Evolutionary conservation across 30 jellyfish, hydroid and myxozoan species (phyloP), one percentile per base, ranked within the genome.

Genomic region (Chrysaora quinquecirrha): DNA sequence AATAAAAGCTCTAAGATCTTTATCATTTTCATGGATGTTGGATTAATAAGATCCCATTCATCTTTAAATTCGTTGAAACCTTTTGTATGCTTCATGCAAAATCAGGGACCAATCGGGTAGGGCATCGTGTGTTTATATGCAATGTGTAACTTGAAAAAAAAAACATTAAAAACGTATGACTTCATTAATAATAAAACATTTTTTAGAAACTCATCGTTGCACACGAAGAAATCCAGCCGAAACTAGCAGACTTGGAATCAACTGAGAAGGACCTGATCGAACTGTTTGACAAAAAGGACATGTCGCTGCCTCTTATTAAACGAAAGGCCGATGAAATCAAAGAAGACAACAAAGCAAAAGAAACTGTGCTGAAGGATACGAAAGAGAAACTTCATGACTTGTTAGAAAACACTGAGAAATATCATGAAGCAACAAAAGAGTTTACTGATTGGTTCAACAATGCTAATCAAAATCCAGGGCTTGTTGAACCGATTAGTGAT

Each of bases 231-330:
- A 75, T 82, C 23, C 93, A 75, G 22, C 90, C 94, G 0, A 75
- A 48, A 29, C 67, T 93, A n/a, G 67, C 72, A 38, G 88, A 74
- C 3, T 30, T 73, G 32, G 80, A 74, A 18, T 73, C 61, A 18
- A 64, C 93, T 1, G 96, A 94, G 24, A 38, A 83, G 49, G 84
- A 34, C 33, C 89, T 93, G 21, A 33, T 74, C 3, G 96, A 93
- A n/a, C 31, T 82, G 23, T 87, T 81, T 18, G 97, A 75, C 79
- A 73, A 80, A 49, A 88, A 80, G 38, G 85, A 96, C 43, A 83
- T 78, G n/a, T 52, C 91, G 24, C 49, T 87, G 34, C 52, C 34
- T 0, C 67, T 76, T 30, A 64, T 76, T 46, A 87, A 87, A 61
- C 64, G 66, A 43, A 27, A 72, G 25, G 79, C 87, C 24, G 91